Percentiles rank a stretch among this genome's conserved stretches.
These are phyloP conservation scores for Fratercula arctica DNA, from an alignment of 2,797 vertebrate species.

Conservation along the genomic window DNA sequence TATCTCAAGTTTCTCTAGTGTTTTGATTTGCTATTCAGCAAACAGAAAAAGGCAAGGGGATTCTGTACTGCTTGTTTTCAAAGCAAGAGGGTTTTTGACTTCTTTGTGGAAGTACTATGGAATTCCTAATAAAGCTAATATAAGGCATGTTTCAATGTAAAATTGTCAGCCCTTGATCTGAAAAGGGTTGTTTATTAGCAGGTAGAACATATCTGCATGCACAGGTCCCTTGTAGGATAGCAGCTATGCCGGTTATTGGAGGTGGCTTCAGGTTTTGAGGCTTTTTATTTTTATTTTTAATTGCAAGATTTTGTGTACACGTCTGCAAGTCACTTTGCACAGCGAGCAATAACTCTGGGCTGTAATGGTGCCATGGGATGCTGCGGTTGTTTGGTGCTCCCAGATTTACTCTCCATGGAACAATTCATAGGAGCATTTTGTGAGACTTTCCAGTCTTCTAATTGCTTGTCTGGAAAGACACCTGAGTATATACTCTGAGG, in stretches of 20 bases:
- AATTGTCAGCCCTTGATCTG: not conserved
- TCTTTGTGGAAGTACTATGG: not conserved
- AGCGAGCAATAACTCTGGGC: slow-evolving; percentile 68
- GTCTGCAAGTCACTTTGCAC: slow-evolving; percentile 51
- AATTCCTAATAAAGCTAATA: slow-evolving; percentile 7
- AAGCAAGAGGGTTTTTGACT: not conserved
- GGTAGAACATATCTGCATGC: not conserved
- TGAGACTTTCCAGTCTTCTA: slow-evolving; percentile 81
- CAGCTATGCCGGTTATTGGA: not conserved
- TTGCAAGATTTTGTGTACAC: slow-evolving; percentile 50
- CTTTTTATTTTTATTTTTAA: slow-evolving; percentile 22
- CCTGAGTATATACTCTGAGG: slow-evolving; percentile 69
- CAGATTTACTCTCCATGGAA: slow-evolving; percentile 72
- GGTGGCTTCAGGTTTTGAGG: not conserved
- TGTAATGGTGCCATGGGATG: slow-evolving; percentile 60
- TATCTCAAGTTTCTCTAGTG: slow-evolving; percentile 35
- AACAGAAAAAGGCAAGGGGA: slow-evolving; percentile 32
- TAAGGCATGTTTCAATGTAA: not conserved
- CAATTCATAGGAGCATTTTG: slow-evolving; percentile 71
- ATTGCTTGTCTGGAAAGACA: slow-evolving; percentile 82
- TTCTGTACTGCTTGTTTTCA: slow-evolving; percentile 36
- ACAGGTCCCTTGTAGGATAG: not conserved
- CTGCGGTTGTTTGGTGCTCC: slow-evolving; percentile 67
- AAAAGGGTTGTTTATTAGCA: not conserved
- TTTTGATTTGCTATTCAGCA: slow-evolving; percentile 63